These are phyloP conservation scores for Gryllus bimaculatus DNA, from an alignment of 1,140 invertebrate genomes.

Conservation along the genomic window DNA sequence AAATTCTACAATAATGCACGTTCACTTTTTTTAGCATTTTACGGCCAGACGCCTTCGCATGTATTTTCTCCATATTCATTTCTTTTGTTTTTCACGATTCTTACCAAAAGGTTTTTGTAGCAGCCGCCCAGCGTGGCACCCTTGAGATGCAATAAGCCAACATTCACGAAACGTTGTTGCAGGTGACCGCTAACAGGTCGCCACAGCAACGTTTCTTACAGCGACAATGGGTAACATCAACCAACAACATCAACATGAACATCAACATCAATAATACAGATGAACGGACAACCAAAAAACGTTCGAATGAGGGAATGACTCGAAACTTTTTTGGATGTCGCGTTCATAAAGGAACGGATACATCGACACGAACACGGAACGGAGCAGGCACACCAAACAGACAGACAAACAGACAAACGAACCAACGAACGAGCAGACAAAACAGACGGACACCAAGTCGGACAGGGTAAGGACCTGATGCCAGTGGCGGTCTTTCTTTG, in stretches of 20 bases:
- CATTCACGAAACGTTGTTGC: neutral
- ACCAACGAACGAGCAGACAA: neutral
- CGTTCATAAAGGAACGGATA: neutral
- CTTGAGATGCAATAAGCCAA: neutral
- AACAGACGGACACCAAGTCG: neutral
- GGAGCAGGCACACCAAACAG: neutral
- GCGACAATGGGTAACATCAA: neutral
- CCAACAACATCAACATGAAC: neutral
- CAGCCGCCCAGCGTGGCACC: neutral
- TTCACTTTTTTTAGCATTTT: too few species aligned
- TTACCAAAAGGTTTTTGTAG: too few species aligned
- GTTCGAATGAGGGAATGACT: neutral
- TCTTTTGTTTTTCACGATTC: too few species aligned
- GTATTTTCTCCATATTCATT: too few species aligned
- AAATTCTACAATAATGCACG: too few species aligned
- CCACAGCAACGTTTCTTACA: neutral
- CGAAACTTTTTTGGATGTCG: neutral
- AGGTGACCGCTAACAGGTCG: neutral
- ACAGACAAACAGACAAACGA: constrained; percentile 1
- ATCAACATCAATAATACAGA: neutral
- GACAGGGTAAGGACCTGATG: neutral
- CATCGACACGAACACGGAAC: neutral
- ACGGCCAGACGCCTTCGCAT: too few species aligned
- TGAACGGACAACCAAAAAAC: neutral
- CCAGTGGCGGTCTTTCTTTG: neutral